A percentile compares a stretch with the other conserved stretches of the same genome.
Evolutionary conservation across 2,888 invertebrate species (phyloP).

Genomic region (Pristionchus exspectatus): DNA sequence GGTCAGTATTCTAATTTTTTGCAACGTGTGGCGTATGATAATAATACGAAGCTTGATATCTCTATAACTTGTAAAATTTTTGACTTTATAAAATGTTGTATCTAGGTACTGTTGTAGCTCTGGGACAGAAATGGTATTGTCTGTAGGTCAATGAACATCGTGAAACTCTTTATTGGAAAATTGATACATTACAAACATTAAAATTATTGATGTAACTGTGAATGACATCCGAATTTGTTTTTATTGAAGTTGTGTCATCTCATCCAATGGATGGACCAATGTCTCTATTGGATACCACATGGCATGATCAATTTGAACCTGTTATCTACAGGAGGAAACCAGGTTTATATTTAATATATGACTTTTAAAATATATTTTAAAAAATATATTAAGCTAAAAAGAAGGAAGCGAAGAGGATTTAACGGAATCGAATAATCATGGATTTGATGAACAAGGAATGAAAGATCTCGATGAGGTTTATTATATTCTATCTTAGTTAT

Average conservation of each 20-base stretch:
- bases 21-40: not conserved
- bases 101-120: no score
- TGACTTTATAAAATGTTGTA: not conserved
- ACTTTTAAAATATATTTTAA: no score
- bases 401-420: constrained; percentile 62
- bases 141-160: no score
- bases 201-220: not conserved
- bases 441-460: constrained; percentile 73
- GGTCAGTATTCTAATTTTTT: not conserved
- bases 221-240: no score
- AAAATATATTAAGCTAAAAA: not conserved
- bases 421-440: constrained; percentile 67
- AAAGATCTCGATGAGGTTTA: constrained; percentile 72
- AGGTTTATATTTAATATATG: constrained; percentile 18
- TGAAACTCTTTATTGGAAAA: no score
- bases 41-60: no score
- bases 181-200: not conserved
- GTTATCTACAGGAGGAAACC: constrained; percentile 61
- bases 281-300: constrained; percentile 70
- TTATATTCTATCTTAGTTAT: not conserved
- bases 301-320: constrained; percentile 71
- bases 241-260: not conserved
- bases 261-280: constrained; percentile 63
- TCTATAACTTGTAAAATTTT: not conserved
- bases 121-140: no score